Base-by-base conservation (phyloP, 2,888 invertebrate genomes). In the Rhopalosiphum nymphaeae region DNA sequence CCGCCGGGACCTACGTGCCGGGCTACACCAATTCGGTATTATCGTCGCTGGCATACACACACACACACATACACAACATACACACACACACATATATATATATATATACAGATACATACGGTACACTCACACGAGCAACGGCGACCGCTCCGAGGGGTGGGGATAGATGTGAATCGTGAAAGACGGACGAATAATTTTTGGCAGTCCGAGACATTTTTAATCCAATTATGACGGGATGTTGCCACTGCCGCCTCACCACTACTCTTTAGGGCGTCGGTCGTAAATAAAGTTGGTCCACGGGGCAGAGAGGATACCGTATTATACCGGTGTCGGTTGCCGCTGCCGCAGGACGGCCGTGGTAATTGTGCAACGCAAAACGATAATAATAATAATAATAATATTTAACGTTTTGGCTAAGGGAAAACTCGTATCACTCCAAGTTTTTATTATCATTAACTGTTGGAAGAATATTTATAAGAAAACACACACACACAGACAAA, bases 1-100 rank as follows among this genome's bases (percentile, higher is more conserved):
- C 94, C 94, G 91, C 42, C 85, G 94, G 94, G 94, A 94, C 94
- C 93, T 94, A 94, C 94, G 94, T 94, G 94, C 90, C 90, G 89
- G 86, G 90, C 91, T 91, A 87, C 90, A 67, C 67, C 94, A 94
- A 94, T 91, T 94, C 91, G 90, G 90, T 90, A 61, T 94, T 91
- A 94, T 91, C 90, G 93, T 91, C 92, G 87, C 13, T 49, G 26
- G 42, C 36, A 36, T 9, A 78, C 21, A 78, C 36, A 78, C 3
- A 36, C 0, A 78, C 2, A 16, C 16, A 53, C 21, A 53, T 7
- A 49, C 44, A 44, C 44, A 44, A 44, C 44, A 44, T 4, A n/a
- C n/a, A n/a, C n/a, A n/a, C n/a, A n/a, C n/a, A n/a, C n/a, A n/a
- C n/a, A n/a, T 56, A 25, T 25, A 56, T 25, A 56, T 57, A 57